Conservation (phyloP, 2,888 invertebrate species). For the Prosapia bicincta region DNA sequence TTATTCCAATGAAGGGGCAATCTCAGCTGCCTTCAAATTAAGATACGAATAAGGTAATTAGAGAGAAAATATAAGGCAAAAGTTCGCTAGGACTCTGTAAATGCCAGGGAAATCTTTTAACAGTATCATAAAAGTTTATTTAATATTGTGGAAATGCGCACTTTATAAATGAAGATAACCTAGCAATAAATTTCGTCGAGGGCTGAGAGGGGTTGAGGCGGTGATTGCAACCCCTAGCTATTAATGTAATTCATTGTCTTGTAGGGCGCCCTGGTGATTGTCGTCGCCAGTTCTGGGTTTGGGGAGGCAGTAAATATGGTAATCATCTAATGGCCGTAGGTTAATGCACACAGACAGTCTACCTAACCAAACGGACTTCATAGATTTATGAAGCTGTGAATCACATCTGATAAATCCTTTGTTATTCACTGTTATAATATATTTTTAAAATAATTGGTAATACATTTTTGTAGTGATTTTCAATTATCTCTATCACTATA, state of each 20-base stretch:
- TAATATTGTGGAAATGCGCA: background rate
- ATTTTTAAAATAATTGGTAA: too few species aligned
- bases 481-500: too few species aligned
- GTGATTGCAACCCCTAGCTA: background rate
- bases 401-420: too few species aligned
- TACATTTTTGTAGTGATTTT: too few species aligned
- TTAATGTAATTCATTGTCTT: conserved; percentile 2
- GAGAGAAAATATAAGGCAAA: background rate
- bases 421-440: too few species aligned
- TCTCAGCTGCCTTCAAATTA: background rate
- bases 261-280: background rate
- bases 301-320: background rate
- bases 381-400: too few species aligned
- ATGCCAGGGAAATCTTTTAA: background rate
- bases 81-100: background rate
- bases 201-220: background rate
- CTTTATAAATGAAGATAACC: conserved; percentile 2
- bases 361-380: background rate
- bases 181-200: background rate
- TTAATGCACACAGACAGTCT: background rate
- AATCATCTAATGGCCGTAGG: background rate
- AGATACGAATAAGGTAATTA: background rate
- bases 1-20: too few species aligned
- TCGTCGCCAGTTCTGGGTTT: background rate
- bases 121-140: background rate